Base-by-base conservation (phyloP, 2,888 invertebrate species). In the Exocentrus adspersus region DNA sequence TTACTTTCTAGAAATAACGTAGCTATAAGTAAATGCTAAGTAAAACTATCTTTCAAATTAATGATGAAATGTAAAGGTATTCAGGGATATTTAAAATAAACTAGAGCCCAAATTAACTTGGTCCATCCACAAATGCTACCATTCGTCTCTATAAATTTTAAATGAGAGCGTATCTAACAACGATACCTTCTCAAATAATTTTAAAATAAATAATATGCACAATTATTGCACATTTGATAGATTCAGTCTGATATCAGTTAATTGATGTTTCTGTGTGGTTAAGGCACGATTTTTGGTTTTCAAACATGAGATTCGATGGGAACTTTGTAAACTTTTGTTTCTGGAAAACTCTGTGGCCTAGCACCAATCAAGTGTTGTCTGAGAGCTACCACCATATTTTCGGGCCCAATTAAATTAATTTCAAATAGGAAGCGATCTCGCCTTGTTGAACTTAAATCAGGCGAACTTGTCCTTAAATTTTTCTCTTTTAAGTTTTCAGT, bases 271-370 rank as follows among this genome's bases (percentile, higher is more conserved):
- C 45, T 28, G 30, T 46, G 30, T 32, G 21, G 28, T 46, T 46
- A 61, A 61, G 56, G 62, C 56, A 64, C 42, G 43, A 30, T 50
- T 57, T 57, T 12, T 42, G 19, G 16, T 54, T 43, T 60, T 83
- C 80, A 87, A 57, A 87, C 87, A 75, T 87, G 87, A 77, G 87
- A 87, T 80, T 87, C 87, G 14, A 87, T 80, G 46, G 87, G 87
- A 72, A 87, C 84, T 75, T 86, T 86, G 68, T 85, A 86, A 20
- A 86, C 83, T 68, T 83, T 82, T 12, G 84, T 81, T 67, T 86
- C 86, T 1, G 86, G 85, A 72, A 85, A 82, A 68, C 85, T 85
- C 68, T 86, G 86, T 4, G 86, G 85, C 54, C 86, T 76, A 12
- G 84, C 79, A 43, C 85, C 85, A 10, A 85, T 84, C 12, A 85